phyloP scores from a whole-genome alignment of 1,140 invertebrate species.

The Solenopsis fugax region DNA sequence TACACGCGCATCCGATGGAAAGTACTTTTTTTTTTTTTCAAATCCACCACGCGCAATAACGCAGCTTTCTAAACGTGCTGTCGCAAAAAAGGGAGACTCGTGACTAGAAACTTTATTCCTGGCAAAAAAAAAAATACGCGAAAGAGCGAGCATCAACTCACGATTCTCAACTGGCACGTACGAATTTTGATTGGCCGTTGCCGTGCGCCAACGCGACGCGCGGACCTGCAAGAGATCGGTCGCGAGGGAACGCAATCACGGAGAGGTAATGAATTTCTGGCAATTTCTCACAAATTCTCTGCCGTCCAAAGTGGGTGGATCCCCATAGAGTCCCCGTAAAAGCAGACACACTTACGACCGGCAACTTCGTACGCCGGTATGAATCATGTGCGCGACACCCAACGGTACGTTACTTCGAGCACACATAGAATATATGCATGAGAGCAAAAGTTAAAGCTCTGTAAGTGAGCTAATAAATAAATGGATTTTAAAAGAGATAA shows the following conservation, averaged over 20 bases:
- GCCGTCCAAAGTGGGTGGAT: constrained; percentile 42
- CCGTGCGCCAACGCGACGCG: background rate
- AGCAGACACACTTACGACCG: constrained; percentile 52
- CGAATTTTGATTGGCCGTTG: constrained; percentile 47
- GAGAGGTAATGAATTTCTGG: constrained; percentile 56
- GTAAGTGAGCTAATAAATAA: constrained; percentile 64
- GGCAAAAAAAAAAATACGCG: constrained; percentile 1
- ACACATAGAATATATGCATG: constrained; percentile 56
- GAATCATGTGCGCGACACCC: constrained; percentile 65
- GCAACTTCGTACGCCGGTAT: constrained; percentile 41
- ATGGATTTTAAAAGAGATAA: constrained; percentile 45
- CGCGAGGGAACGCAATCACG: constrained; percentile 44
- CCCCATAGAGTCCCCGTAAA: constrained; percentile 48
- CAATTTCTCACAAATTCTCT: constrained; percentile 58
- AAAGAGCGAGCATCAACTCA: constrained; percentile 9
- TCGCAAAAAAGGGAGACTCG: constrained; percentile 30
- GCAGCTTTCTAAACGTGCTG: constrained; percentile 42
- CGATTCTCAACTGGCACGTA: constrained; percentile 8
- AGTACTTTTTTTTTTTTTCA: constrained; percentile 10
- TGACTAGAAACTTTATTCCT: constrained; percentile 39
- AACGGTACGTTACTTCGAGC: constrained; percentile 59
- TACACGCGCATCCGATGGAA: background rate
- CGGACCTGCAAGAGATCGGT: constrained; percentile 36
- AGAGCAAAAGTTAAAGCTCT: constrained; percentile 51
- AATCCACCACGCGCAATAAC: constrained; percentile 32